Evolutionary conservation across 2,797 vertebrate species (phyloP), one percentile per base, ranked within the genome.

Genomic region (Enteromius anoplus): DNA sequence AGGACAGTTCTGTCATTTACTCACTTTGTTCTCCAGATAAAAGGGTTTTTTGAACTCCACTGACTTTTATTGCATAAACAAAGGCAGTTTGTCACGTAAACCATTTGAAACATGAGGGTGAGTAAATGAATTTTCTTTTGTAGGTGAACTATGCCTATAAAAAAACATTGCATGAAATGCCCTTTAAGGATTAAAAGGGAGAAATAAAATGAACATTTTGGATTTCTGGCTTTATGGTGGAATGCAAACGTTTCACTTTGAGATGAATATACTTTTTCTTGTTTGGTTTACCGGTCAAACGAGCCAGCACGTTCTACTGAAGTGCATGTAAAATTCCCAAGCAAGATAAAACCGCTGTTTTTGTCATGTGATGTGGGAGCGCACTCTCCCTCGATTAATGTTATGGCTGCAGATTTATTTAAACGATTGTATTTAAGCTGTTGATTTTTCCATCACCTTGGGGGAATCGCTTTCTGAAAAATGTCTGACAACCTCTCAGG

Each of bases 281-380:
- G 37, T 68, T 60, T 55, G 23, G 62, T 64, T 84, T 65, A 75
- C 73, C 64, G 64, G 62, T 64, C 66, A 29, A 65, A 69, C 2
- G 34, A 21, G 77, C 79, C 53, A 78, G 81, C 82, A 81, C 79
- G 82, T 49, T 37, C 40, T 75, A 49, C 26, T 82, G 26, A 70
- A 62, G 23, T 80, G 88, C 88, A 86, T 89, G 85, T 73, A 47
- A 76, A 81, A 32, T 47, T 53, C 69, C 29, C 65, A 79, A 70
- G 26, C 2, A 23, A 65, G 71, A 64, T 21, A 14, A 85, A 81
- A 80, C 34, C 21, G 76, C 84, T 86, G 84, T 80, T 88, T 85
- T 80, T 47, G 72, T 82, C 79, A 42, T 71, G 81, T 84, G 70
- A 85, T 58, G 49, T 75, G 37, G 53, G 29, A 58, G 23, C 42